These are phyloP conservation scores for Eleutherodactylus coqui DNA, from an alignment of 2,797 vertebrate species.

Conservation along the genomic window DNA sequence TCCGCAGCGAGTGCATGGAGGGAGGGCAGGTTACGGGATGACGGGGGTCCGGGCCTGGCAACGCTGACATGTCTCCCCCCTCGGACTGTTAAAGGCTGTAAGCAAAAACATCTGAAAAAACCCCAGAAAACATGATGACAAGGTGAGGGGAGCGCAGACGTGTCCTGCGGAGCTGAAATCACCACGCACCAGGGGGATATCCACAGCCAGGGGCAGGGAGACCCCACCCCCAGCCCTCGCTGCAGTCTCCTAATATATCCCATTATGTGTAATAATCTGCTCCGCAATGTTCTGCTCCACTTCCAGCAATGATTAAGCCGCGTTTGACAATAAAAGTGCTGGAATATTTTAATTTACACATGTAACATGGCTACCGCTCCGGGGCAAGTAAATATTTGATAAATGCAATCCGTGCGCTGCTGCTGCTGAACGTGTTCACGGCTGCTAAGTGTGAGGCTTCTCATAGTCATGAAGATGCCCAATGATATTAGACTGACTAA, in stretches of 20 bases:
- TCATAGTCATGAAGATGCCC: background rate
- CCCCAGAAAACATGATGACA: background rate
- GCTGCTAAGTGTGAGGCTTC: background rate
- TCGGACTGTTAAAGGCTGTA: background rate
- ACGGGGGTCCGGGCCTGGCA: background rate
- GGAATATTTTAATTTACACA: slow-evolving; percentile 51
- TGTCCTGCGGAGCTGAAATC: slow-evolving; percentile 40
- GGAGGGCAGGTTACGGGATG: no score
- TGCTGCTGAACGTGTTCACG: no score
- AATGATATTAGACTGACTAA: background rate
- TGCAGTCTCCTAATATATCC: slow-evolving; percentile 34
- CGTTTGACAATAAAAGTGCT: slow-evolving; percentile 48
- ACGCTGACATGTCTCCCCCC: background rate
- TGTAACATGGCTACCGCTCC: slow-evolving; percentile 28
- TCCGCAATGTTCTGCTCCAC: slow-evolving; percentile 59
- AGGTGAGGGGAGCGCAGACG: slow-evolving; percentile 29
- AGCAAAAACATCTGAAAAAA: slow-evolving; percentile 22
- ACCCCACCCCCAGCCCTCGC: background rate
- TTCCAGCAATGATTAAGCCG: slow-evolving; percentile 47
- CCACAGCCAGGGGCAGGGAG: background rate
- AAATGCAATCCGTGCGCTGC: background rate
- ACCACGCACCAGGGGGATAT: background rate
- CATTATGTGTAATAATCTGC: slow-evolving; percentile 57
- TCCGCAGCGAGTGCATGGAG: background rate
- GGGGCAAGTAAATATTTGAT: slow-evolving; percentile 55